A percentile compares a stretch with the other conserved stretches of the same genome.
phyloP scores from a whole-genome alignment of 2,888 invertebrate species.

The Eubasilissa splendida region DNA sequence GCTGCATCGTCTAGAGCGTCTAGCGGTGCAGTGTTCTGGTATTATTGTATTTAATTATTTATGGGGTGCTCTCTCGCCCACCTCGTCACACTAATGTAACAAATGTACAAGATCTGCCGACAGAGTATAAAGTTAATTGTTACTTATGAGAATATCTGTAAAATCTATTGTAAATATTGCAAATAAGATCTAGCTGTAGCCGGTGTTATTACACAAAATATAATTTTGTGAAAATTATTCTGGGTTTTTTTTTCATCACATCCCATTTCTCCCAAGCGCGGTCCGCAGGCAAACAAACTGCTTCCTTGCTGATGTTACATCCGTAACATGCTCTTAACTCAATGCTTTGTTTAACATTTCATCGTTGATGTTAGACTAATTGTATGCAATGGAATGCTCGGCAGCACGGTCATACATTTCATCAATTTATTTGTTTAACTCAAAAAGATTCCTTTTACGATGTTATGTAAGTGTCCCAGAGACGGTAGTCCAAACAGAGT shows the following conservation, averaged over 20 bases:
- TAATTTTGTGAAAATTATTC: constrained; percentile 72
- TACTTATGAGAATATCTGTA: constrained; percentile 70
- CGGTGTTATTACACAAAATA: constrained; percentile 76
- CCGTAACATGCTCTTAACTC: too few species aligned
- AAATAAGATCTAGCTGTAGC: constrained; percentile 74
- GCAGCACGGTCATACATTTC: too few species aligned
- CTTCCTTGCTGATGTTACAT: too few species aligned
- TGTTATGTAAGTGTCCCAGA: too few species aligned
- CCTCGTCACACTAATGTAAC: constrained; percentile 42
- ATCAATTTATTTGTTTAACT: too few species aligned
- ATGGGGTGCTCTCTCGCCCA: constrained; percentile 25
- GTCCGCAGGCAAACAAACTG: too few species aligned
- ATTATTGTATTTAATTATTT: constrained; percentile 49
- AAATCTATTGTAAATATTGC: constrained; percentile 70
- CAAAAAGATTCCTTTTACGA: too few species aligned
- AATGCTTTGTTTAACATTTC: too few species aligned
- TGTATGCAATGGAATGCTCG: too few species aligned
- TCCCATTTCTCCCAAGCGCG: too few species aligned
- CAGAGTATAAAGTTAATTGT: constrained; percentile 72
- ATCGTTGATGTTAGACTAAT: too few species aligned
- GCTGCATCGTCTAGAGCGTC: constrained; percentile 10
- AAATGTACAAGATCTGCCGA: constrained; percentile 69
- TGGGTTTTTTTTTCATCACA: constrained; percentile 60
- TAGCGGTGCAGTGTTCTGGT: constrained; percentile 44
- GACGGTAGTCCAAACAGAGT: too few species aligned